Conservation (phyloP, 1,140 invertebrate species). For the honey bee (Apis mellifera) region Amel_HAv3.1 CM009931.2:3833001-3833500, state of each 20-base stretch:
- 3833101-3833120: too few relatives aligned
- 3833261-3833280: background rate
- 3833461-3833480: constrained; percentile 44
- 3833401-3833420: background rate
- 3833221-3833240: constrained; percentile 62
- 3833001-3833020: too few relatives aligned
- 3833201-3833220: constrained; percentile 13
- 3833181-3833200: constrained; percentile 61
- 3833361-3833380: constrained; percentile 67
- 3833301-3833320: background rate
- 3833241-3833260: constrained; percentile 65
- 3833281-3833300: background rate
- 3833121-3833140: background rate
- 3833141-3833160: constrained; percentile 61
- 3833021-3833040: too few relatives aligned
- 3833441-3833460: constrained; percentile 22
- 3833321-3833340: constrained; percentile 3
- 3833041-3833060: too few relatives aligned
- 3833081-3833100: too few relatives aligned
- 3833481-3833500: too few relatives aligned
- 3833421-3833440: too few relatives aligned
- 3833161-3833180: constrained; percentile 50
- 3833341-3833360: constrained; percentile 44
- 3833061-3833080: too few relatives aligned
- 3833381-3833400: constrained; percentile 49